phyloP scores from a whole-genome alignment of 2,888 invertebrate species.

The Ophion ventricosus region DNA sequence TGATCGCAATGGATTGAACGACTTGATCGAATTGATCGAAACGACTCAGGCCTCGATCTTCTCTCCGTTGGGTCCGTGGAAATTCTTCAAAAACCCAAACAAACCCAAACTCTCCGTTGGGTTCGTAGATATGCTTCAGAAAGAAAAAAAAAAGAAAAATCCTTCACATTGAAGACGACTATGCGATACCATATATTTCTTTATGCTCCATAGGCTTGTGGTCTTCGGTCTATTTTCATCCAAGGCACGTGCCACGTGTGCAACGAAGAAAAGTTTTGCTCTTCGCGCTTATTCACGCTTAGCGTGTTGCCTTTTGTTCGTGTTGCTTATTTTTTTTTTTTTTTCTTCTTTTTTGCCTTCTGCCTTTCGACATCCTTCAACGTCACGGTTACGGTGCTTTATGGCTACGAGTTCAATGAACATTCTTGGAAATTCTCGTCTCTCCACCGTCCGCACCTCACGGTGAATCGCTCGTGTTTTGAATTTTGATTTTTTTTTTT shows the following conservation, averaged over 20 bases:
- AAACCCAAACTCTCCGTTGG: not conserved
- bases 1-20: not conserved
- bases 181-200: not conserved
- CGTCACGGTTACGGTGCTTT: conserved; percentile 47
- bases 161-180: not conserved
- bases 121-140: conserved; percentile 7
- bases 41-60: conserved; percentile 43
- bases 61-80: not conserved
- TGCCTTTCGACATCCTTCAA: conserved; percentile 49
- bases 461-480: conserved; percentile 49
- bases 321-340: conserved; percentile 2
- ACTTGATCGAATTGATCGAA: not conserved
- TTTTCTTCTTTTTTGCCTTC: conserved; percentile 24
- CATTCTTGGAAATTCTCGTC: conserved; percentile 62
- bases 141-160: too few species aligned
- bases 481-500: conserved; percentile 51
- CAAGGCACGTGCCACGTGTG: conserved; percentile 56
- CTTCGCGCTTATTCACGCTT: conserved; percentile 36
- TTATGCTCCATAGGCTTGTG: not conserved
- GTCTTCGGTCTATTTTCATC: conserved; percentile 33
- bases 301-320: conserved; percentile 52
- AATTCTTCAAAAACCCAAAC: conserved; percentile 20
- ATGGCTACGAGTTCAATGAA: conserved; percentile 61
- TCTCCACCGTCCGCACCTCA: conserved; percentile 28
- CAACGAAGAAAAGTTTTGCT: conserved; percentile 47